Percentiles rank a stretch among this genome's conserved stretches.
These are phyloP conservation scores for Erythrocebus patas DNA, from an alignment of 2,113 vertebrate genomes.

Conservation along the genomic window DNA sequence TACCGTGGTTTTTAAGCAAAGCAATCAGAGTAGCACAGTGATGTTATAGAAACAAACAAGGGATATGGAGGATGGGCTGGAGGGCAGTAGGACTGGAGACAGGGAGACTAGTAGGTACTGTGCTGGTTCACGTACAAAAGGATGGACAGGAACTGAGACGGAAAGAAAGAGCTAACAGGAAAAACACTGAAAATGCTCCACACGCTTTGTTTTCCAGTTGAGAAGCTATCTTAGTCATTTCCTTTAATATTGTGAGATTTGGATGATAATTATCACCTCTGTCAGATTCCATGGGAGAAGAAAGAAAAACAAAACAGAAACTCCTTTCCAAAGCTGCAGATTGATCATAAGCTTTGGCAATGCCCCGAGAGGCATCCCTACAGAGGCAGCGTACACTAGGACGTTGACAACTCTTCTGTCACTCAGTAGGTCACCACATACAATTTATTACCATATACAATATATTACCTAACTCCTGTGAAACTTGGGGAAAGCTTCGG, in stretches of 20 bases:
- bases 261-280: constrained; percentile 31
- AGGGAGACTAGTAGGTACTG: constrained; percentile 29
- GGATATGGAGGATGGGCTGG: background rate
- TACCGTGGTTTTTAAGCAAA: background rate
- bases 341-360: background rate
- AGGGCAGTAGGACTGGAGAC: background rate
- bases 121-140: background rate
- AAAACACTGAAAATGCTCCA: background rate
- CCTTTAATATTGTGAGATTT: constrained; percentile 19
- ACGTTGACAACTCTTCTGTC: background rate
- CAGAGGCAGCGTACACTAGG: background rate
- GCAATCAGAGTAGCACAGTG: background rate
- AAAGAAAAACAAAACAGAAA: constrained; percentile 41
- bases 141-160: background rate
- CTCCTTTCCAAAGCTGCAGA: constrained; percentile 4
- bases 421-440: background rate
- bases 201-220: background rate
- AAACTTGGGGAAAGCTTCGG: background rate
- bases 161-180: background rate
- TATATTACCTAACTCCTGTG: background rate
- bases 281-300: background rate
- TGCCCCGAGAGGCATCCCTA: background rate
- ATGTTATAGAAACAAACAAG: background rate
- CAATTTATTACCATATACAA: background rate
- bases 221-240: constrained; percentile 34